phyloP scores from a whole-genome alignment of 2,113 vertebrate genomes.

The Talpa occidentalis region DNA sequence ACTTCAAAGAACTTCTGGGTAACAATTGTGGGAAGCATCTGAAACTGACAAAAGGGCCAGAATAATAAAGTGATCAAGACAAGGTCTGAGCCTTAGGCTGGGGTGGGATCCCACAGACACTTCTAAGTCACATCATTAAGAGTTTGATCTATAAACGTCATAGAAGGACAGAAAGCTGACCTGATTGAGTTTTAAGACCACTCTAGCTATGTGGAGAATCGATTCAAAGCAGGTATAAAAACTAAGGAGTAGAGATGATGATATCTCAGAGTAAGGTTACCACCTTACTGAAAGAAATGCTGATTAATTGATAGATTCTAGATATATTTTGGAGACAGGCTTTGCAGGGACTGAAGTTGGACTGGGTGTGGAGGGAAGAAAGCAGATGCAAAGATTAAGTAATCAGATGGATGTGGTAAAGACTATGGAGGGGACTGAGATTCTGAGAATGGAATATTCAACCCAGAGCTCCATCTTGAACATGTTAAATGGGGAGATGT shows the following conservation, averaged over 20 bases:
- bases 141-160: not conserved
- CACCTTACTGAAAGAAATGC: not conserved
- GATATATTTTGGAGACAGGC: not conserved
- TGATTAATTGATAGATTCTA: not conserved
- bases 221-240: not conserved
- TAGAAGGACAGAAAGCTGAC: not conserved
- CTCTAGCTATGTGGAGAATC: not conserved
- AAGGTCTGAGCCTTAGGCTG: not conserved
- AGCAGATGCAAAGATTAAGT: not conserved
- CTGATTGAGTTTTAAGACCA: not conserved
- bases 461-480: not conserved
- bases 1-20: not conserved
- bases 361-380: not conserved
- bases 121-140: not conserved
- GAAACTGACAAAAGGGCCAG: not conserved
- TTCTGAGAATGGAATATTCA: not conserved
- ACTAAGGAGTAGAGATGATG: not conserved
- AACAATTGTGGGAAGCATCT: not conserved
- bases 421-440: not conserved
- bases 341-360: not conserved
- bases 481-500: not conserved
- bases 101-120: not conserved
- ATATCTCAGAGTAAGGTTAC: not conserved
- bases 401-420: not conserved
- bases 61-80: not conserved